Evolutionary conservation across 1,140 invertebrate species (phyloP).

Genomic region (Drosophila sproati): DNA sequence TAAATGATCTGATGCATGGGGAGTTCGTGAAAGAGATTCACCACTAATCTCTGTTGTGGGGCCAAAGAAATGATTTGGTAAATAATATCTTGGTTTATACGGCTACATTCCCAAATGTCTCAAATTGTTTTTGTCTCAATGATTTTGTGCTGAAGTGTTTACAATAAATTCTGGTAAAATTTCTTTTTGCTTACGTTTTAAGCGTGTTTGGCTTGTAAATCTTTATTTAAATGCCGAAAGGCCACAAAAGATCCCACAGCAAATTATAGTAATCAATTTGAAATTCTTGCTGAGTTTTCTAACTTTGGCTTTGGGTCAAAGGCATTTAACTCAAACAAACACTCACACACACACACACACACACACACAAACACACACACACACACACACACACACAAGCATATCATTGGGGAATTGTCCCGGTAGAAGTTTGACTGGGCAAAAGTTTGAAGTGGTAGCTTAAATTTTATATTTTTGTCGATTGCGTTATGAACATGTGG

Average conservation of each 20-base stretch:
- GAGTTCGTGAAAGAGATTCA: too few relatives aligned
- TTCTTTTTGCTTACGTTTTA: constrained; percentile 6
- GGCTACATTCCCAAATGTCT: constrained; percentile 37
- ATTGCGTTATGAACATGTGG: constrained; percentile 23
- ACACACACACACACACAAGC: too few relatives aligned
- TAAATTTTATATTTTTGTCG: constrained; percentile 29
- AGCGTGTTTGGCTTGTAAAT: constrained; percentile 29
- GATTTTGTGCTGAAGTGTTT: not conserved
- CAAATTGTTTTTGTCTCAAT: constrained; percentile 4
- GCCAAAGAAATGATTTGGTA: constrained; percentile 7
- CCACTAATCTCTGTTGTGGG: not conserved
- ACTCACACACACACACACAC: constrained; percentile 5
- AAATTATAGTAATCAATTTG: constrained; percentile 48
- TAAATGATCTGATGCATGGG: too few relatives aligned
- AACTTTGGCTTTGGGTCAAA: constrained; percentile 44
- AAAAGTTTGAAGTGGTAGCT: constrained; percentile 41
- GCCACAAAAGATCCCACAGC: constrained; percentile 45
- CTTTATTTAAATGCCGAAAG: constrained; percentile 47
- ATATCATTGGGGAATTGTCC: constrained; percentile 26
- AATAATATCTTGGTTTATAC: constrained; percentile 50
- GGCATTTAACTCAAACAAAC: constrained; percentile 35
- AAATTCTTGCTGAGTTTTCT: constrained; percentile 27
- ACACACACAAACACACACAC: not conserved
- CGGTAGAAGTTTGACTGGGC: constrained; percentile 24
- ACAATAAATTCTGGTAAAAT: not conserved